A percentile compares a stretch with the other conserved stretches of the same genome.
Evolutionary conservation across 1,140 invertebrate species (phyloP).

Genomic region (Amyelois transitella): DNA sequence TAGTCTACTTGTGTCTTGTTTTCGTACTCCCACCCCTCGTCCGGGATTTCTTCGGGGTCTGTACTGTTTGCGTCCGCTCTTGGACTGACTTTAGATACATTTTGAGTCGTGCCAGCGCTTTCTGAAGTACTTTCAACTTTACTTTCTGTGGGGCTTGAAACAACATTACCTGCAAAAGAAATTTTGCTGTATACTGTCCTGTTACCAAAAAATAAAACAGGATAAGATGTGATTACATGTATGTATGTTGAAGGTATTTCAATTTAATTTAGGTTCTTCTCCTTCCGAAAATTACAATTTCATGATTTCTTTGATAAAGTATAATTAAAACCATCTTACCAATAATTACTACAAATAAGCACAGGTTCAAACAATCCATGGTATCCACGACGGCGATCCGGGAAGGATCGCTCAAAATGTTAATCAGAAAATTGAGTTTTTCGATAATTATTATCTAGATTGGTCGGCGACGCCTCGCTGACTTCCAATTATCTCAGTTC

Average conservation of each 20-base stretch:
- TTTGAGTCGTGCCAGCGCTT: background rate
- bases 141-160: conserved; percentile 10
- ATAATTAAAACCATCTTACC: no score
- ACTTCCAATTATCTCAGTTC: background rate
- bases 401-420: conserved; percentile 20
- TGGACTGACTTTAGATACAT: background rate
- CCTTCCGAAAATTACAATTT: no score
- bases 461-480: background rate
- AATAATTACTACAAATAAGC: conserved; percentile 14
- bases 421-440: conserved; percentile 13
- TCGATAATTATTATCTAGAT: conserved; percentile 7
- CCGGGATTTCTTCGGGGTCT: conserved; percentile 27
- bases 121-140: background rate
- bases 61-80: background rate
- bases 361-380: background rate
- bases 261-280: no score
- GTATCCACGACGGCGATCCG: conserved; percentile 8
- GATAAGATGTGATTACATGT: no score
- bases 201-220: no score
- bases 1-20: conserved; percentile 49
- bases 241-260: no score
- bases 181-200: no score
- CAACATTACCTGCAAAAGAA: background rate
- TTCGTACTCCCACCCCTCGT: conserved; percentile 56
- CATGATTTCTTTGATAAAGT: no score